Base-by-base conservation (phyloP, 2,888 invertebrate species). In the Artemia sp. region DNA sequence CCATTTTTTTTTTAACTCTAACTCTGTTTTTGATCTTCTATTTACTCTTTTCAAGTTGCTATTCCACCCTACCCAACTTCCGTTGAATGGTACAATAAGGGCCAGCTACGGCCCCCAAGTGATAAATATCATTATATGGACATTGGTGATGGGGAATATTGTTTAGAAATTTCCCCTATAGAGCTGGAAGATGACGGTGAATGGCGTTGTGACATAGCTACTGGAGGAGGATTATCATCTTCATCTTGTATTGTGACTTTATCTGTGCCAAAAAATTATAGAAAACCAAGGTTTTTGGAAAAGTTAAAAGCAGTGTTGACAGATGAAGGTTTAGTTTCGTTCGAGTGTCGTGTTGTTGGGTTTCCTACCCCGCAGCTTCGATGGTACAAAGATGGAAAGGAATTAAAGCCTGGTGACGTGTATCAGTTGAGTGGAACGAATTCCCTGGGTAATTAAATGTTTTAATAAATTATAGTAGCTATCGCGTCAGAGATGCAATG, bases 361-460 rank as follows among this genome's bases (percentile, higher is more conserved):
- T 92, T 90, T 74, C 92, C 92, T 0, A 92, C 92, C 0, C 92
- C 92, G 0, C 80, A 87, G 68, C 81, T 92, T 0, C 85, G 87
- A 76, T 92, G 92, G 92, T 92, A 90, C 78, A 93, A 92, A 79
- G 93, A 93, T 77, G 91, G 91, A 0, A 89, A 91, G 76, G 92
- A 92, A 77, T 79, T 95, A 66, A 89, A 89, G 76, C 92, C 92
- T 0, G 92, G 92, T 10, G 92, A 92, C 78, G 92, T 92, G 8
- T 92, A 92, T 78, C 92, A 92, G 77, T 80, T 92, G 14, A 91
- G 91, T 0, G 92, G 92, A 12, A 90, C 90, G 3, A 92, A 92
- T 78, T 92, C 92, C 0, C 79, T 92, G 69, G 89, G 82, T 81
- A 76, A 74, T 71, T 69, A 5, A 8, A 11, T 52, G 7, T 8